Conservation (phyloP, 2,797 vertebrate genomes). For the Antennarius maculatus region DNA sequence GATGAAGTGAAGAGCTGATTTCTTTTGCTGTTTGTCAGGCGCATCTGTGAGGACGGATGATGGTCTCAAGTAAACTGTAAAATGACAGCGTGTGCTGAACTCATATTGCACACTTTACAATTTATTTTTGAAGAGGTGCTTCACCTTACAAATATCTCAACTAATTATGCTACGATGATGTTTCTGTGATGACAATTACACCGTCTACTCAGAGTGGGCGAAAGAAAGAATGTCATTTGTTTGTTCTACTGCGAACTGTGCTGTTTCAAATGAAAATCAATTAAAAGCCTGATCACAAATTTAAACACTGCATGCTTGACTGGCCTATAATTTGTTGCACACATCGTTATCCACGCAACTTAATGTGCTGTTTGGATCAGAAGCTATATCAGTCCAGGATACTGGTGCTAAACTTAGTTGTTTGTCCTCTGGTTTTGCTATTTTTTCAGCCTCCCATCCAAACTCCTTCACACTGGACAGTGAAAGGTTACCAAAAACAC, state of each 20-base stretch:
- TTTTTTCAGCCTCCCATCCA: no score
- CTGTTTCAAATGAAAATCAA: slow-evolving; percentile 19
- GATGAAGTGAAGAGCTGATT: slow-evolving; percentile 15
- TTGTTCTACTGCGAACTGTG: slow-evolving; percentile 4
- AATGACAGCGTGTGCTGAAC: not conserved
- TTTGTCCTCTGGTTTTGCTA: no score
- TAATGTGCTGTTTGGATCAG: slow-evolving; percentile 1
- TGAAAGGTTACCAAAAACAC: no score
- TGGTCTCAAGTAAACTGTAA: slow-evolving; percentile 2
- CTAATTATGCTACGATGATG: not conserved
- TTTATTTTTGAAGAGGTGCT: slow-evolving; percentile 6
- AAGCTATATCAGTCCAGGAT: not conserved
- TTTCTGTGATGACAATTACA: slow-evolving; percentile 7
- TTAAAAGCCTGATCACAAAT: slow-evolving; percentile 13
- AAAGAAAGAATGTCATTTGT: not conserved
- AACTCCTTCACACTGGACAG: no score
- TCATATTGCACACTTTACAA: slow-evolving; percentile 3
- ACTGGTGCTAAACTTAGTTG: no score
- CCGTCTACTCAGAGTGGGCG: slow-evolving; percentile 8
- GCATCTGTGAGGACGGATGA: slow-evolving; percentile 7
- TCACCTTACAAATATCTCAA: slow-evolving; percentile 2
- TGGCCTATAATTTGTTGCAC: not conserved
- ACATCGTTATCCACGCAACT: not conserved
- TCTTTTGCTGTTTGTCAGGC: slow-evolving; percentile 1
- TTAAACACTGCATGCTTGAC: not conserved